A percentile compares a stretch with the other conserved stretches of the same genome.
phyloP scores from a whole-genome alignment of 2,113 vertebrate genomes.

The Opisthocomus hoazin region DNA sequence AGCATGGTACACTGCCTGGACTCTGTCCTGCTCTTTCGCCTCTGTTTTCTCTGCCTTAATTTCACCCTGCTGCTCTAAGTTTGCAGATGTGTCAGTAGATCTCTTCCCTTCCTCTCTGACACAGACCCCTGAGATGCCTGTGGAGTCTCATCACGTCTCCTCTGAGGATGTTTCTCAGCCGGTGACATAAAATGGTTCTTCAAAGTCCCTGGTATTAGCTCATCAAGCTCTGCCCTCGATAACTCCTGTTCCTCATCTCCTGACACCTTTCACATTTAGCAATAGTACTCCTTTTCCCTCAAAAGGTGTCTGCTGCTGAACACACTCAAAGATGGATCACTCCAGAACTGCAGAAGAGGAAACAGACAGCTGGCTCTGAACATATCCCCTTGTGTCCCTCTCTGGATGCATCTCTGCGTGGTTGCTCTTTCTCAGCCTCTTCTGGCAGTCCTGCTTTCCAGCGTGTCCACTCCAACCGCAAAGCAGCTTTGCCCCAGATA shows the following conservation, averaged over 20 bases:
- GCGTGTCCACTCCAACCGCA: not conserved
- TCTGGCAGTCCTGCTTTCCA: conserved; percentile 12
- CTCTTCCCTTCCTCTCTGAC: not conserved
- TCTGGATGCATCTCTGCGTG: not conserved
- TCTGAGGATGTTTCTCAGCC: not conserved
- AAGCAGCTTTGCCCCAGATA: conserved; percentile 41
- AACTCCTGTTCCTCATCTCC: not conserved
- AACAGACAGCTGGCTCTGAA: not conserved
- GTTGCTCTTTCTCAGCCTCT: not conserved
- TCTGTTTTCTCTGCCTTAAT: not conserved
- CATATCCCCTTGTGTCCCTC: not conserved
- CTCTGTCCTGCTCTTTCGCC: not conserved
- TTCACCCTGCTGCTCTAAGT: not conserved
- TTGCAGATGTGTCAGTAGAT: not conserved
- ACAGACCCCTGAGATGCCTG: not conserved
- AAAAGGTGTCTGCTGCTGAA: not conserved
- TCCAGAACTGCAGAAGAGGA: not conserved
- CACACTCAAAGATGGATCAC: not conserved
- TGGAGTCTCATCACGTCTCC: not conserved
- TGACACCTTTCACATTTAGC: not conserved
- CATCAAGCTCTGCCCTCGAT: not conserved
- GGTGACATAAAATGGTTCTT: not conserved
- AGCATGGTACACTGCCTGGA: not conserved
- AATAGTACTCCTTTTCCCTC: not conserved
- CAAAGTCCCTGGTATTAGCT: not conserved